A percentile compares a stretch with the other conserved stretches of the same genome.
These are phyloP conservation scores for Theristicus caerulescens DNA, from an alignment of 2,113 vertebrate genomes.

Conservation along the genomic window DNA sequence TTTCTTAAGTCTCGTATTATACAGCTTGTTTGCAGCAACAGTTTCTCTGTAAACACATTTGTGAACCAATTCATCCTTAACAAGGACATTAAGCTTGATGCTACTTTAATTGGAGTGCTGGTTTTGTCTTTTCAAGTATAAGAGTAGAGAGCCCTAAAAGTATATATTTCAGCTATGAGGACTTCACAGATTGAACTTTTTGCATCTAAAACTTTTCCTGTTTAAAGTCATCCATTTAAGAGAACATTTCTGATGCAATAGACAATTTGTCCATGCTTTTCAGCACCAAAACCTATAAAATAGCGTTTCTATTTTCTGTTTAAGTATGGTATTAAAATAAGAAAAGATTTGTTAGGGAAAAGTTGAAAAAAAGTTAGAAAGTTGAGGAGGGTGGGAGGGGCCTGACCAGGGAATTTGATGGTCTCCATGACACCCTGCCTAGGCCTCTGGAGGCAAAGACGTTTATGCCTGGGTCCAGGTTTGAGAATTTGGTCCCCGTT, in stretches of 20 bases:
- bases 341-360: neutral
- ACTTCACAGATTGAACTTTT: neutral
- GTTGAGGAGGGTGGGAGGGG: rapidly evolving
- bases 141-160: neutral
- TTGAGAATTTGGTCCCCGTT: neutral
- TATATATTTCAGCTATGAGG: neutral
- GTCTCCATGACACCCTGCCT: neutral
- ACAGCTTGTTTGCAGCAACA: neutral
- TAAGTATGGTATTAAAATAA: conserved; percentile 22
- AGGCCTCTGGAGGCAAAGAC: neutral
- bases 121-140: neutral
- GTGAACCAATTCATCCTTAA: neutral
- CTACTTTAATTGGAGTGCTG: neutral
- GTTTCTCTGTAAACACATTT: neutral
- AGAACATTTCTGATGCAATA: neutral
- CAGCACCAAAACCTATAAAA: neutral
- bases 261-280: conserved; percentile 6
- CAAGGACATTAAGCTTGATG: neutral
- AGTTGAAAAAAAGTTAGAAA: neutral
- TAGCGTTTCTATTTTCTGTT: neutral
- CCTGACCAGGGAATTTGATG: neutral
- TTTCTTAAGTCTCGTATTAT: neutral
- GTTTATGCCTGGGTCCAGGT: neutral
- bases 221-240: neutral
- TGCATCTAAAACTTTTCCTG: neutral